Evolutionary conservation across 1,140 invertebrate genomes (phyloP).

Genomic region (Papilio polyxenes): DNA sequence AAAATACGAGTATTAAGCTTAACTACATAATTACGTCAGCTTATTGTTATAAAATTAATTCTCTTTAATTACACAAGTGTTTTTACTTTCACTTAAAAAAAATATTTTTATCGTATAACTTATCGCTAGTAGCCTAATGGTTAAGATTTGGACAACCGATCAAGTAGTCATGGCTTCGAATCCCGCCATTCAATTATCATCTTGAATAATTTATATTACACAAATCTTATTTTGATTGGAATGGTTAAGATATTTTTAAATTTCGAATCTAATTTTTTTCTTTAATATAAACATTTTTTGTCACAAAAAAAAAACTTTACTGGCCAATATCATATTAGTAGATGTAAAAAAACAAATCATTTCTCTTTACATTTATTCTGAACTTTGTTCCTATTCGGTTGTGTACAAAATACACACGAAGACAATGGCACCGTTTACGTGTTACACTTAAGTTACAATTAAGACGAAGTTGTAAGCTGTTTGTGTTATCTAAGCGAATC

Average conservation of each 20-base stretch:
- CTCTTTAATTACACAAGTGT: not conserved
- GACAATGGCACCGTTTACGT: constrained; percentile 8
- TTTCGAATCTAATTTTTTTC: too few species aligned
- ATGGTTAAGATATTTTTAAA: too few species aligned
- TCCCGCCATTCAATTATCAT: too few species aligned
- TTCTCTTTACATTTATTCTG: not conserved
- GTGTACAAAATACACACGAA: not conserved
- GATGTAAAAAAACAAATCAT: not conserved
- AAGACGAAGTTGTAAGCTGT: not conserved
- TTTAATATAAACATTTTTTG: too few species aligned
- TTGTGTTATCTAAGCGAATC: constrained; percentile 14
- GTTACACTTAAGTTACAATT: constrained; percentile 5
- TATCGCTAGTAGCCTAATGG: not conserved
- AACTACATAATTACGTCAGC: not conserved
- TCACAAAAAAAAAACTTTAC: too few species aligned
- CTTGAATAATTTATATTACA: too few species aligned
- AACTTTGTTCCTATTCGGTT: not conserved
- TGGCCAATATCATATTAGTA: too few species aligned
- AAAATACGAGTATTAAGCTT: not conserved
- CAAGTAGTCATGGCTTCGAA: not conserved
- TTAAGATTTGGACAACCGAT: not conserved
- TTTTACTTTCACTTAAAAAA: not conserved
- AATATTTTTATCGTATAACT: not conserved
- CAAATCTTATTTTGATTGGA: too few species aligned
- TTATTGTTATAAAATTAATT: not conserved